Percentiles rank a stretch among this genome's conserved stretches.
Evolutionary conservation across 2,113 vertebrate species (phyloP).

Genomic region (Eolophus roseicapilla): DNA sequence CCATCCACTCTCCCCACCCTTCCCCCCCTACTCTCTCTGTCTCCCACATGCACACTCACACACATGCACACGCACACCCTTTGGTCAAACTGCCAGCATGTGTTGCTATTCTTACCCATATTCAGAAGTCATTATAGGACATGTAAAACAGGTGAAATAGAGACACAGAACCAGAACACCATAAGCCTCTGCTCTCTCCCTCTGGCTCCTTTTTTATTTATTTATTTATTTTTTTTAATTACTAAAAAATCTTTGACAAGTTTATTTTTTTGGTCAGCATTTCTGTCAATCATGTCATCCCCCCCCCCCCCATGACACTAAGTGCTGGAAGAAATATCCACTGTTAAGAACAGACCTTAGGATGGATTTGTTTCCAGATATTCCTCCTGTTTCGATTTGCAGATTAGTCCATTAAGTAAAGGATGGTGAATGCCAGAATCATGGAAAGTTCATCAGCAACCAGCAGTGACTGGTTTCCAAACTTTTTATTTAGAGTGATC

Average conservation of each 20-base stretch:
- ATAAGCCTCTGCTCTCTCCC: neutral
- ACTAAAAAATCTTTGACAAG: neutral
- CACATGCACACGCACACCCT: neutral
- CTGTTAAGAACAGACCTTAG: neutral
- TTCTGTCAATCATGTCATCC: neutral
- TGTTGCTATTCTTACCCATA: conserved; percentile 5
- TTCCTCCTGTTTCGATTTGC: conserved; percentile 7
- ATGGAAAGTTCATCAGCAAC: conserved; percentile 53
- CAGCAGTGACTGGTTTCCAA: conserved; percentile 31
- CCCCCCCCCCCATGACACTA: accelerated
- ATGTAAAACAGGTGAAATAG: conserved; percentile 39
- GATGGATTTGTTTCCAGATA: neutral
- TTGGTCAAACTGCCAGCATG: neutral
- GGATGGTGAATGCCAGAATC: conserved; percentile 1
- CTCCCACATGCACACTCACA: conserved; percentile 3
- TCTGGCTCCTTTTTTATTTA: neutral
- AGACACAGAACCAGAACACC: neutral
- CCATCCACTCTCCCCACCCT: neutral
- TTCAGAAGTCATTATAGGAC: neutral
- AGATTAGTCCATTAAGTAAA: conserved; percentile 14
- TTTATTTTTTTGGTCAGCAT: neutral
- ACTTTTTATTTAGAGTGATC: conserved; percentile 55
- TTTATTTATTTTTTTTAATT: neutral
- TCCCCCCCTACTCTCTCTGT: neutral
- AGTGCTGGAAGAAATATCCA: neutral